Evolutionary conservation across 92 coral and sea anemone genomes (phyloP).

Genomic region (Porites cylindrica): DNA sequence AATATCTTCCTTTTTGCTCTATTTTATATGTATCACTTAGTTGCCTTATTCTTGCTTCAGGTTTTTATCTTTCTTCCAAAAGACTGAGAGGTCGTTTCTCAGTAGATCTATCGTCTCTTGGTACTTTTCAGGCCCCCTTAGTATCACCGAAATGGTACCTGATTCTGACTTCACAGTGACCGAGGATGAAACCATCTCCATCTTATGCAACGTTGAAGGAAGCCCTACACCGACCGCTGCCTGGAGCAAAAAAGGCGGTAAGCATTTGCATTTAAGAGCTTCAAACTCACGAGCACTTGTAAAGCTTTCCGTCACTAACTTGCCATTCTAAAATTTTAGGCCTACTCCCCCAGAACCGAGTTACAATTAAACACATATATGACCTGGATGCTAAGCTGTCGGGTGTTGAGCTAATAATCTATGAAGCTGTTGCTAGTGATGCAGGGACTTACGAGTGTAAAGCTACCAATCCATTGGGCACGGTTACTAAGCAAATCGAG

Average conservation of each 20-base stretch:
- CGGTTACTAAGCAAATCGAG: conserved; percentile 55
- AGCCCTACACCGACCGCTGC: conserved; percentile 78
- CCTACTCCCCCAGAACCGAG: conserved; percentile 58
- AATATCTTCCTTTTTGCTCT: no score
- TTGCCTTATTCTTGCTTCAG: no score
- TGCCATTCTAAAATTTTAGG: conserved; percentile 8
- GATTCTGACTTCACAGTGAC: conserved; percentile 44
- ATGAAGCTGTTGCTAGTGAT: conserved; percentile 62
- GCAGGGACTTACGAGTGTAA: conserved; percentile 74
- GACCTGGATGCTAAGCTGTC: conserved; percentile 62
- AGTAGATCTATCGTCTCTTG: neutral
- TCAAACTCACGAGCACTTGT: no score
- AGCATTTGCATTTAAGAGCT: neutral
- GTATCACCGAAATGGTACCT: conserved; percentile 69
- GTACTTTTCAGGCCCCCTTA: conserved; percentile 59
- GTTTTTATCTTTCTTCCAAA: no score
- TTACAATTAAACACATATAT: conserved; percentile 45
- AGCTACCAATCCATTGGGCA: conserved; percentile 58
- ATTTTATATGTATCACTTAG: no score
- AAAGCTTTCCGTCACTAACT: no score
- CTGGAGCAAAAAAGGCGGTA: conserved; percentile 63
- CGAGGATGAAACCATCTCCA: conserved; percentile 49
- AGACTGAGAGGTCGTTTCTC: no score
- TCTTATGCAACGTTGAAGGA: conserved; percentile 80
- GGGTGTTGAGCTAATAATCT: conserved; percentile 68